These are phyloP conservation scores for Andrena bicolor DNA, from an alignment of 2,888 invertebrate species.

Conservation along the genomic window DNA sequence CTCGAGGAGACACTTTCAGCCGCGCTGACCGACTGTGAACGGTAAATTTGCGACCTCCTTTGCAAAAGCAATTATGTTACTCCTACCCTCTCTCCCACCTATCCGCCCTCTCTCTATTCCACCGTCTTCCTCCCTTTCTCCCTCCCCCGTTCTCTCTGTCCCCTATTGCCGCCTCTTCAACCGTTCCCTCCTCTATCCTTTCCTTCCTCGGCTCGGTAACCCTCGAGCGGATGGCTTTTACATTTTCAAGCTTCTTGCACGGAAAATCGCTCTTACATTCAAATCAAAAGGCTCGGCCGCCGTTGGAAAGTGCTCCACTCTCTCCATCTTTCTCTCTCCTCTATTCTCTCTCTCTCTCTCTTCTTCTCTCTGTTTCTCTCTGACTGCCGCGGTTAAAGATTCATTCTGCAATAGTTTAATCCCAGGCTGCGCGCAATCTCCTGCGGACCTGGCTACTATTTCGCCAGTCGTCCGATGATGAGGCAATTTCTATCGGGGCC, in stretches of 20 bases:
- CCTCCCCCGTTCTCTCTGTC: neutral
- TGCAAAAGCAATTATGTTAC: constrained; percentile 75
- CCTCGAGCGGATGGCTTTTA: constrained; percentile 70
- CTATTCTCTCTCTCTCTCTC: neutral
- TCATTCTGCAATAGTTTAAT: constrained; percentile 67
- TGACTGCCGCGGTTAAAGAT: constrained; percentile 61
- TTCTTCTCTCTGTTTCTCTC: neutral
- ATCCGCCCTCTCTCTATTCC: constrained; percentile 32
- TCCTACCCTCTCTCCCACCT: constrained; percentile 51
- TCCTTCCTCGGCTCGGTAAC: constrained; percentile 43
- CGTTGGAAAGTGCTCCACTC: constrained; percentile 52
- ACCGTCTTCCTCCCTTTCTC: constrained; percentile 18
- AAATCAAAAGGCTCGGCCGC: constrained; percentile 72
- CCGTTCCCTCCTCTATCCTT: constrained; percentile 21
- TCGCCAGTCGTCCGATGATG: constrained; percentile 32
- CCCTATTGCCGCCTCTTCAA: neutral
- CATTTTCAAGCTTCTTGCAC: constrained; percentile 73
- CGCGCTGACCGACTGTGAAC: constrained; percentile 72
- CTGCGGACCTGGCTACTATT: constrained; percentile 44
- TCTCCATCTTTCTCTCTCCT: neutral
- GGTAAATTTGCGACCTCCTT: constrained; percentile 75
- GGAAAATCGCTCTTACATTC: constrained; percentile 79
- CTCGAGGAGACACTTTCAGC: constrained; percentile 74
- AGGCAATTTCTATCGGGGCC: constrained; percentile 55
- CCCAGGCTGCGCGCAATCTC: constrained; percentile 41